These are phyloP conservation scores for Tenualosa thibaudeaui DNA, from an alignment of 2,797 vertebrate genomes.

Conservation along the genomic window DNA sequence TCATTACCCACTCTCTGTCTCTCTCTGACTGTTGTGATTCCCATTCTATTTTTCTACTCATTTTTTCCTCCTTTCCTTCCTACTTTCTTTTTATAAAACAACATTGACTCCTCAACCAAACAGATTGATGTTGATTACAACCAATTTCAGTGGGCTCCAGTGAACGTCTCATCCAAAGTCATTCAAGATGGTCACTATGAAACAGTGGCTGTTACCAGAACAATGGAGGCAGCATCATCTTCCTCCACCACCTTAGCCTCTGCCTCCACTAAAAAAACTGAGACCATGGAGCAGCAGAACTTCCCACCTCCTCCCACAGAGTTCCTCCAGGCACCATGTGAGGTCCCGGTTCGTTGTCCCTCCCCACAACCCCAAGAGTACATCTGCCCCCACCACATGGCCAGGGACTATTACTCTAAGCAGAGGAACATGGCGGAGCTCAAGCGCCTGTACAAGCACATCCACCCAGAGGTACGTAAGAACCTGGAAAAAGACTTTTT, in stretches of 20 bases:
- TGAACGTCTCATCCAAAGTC: constrained; percentile 67
- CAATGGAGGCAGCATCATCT: constrained; percentile 43
- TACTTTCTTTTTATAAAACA: constrained; percentile 58
- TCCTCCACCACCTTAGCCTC: constrained; percentile 58
- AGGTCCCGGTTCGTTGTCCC: constrained; percentile 64
- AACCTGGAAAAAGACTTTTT: constrained; percentile 80
- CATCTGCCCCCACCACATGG: constrained; percentile 60
- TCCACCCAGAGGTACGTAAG: constrained; percentile 85
- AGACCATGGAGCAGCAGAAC: neutral
- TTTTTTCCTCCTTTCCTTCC: constrained; percentile 25
- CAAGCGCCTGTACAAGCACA: constrained; percentile 85
- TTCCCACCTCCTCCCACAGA: constrained; percentile 74
- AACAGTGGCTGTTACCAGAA: constrained; percentile 47
- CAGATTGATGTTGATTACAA: constrained; percentile 82
- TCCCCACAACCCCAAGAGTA: constrained; percentile 65
- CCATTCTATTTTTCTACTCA: neutral
- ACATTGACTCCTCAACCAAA: constrained; percentile 38
- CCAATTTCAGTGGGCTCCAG: constrained; percentile 79
- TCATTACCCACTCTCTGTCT: neutral
- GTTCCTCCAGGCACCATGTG: constrained; percentile 63
- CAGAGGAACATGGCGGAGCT: constrained; percentile 84
- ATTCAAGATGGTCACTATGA: constrained; percentile 67
- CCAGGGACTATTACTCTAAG: constrained; percentile 79
- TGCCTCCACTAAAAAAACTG: constrained; percentile 47
- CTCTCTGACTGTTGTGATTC: neutral